Conservation (phyloP, 2,797 vertebrate species). For the Channa striata region DNA sequence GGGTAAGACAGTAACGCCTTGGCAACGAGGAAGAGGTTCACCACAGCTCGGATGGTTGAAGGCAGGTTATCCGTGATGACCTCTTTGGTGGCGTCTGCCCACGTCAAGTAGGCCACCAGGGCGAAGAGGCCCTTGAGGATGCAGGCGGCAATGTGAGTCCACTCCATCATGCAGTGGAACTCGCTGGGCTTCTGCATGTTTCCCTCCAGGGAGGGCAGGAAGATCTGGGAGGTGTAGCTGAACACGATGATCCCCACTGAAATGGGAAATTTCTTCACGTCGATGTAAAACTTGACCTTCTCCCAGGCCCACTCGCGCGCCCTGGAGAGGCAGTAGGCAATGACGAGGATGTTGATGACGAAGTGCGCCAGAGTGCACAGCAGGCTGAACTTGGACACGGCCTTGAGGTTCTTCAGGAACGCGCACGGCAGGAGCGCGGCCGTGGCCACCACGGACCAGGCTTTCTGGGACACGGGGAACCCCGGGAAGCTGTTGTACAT, state of each 20-base stretch:
- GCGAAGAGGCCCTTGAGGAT: constrained; percentile 96
- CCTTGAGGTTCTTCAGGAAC: constrained; percentile 95
- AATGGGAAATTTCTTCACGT: constrained; percentile 96
- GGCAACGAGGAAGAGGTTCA: constrained; percentile 93
- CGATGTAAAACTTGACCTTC: constrained; percentile 97
- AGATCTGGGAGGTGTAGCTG: constrained; percentile 98
- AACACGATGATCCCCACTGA: constrained; percentile 97
- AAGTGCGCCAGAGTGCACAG: constrained; percentile 95
- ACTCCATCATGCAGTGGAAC: constrained; percentile 98
- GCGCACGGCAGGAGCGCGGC: constrained; percentile 92
- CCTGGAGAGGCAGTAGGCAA: constrained; percentile 94
- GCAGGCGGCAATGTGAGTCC: constrained; percentile 95
- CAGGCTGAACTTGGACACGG: constrained; percentile 95
- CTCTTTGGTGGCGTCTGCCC: constrained; percentile 95
- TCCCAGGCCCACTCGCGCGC: constrained; percentile 96
- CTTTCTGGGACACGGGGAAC: constrained; percentile 92
- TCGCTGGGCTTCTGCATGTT: constrained; percentile 95
- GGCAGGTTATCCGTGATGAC: constrained; percentile 97
- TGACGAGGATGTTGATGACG: constrained; percentile 93
- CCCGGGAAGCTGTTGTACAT: constrained; percentile 96
- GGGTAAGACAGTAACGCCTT: constrained; percentile 95
- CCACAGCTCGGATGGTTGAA: constrained; percentile 92
- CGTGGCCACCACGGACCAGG: constrained; percentile 94
- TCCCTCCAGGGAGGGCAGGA: constrained; percentile 95
- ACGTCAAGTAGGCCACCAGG: constrained; percentile 94